Evolutionary conservation across 2,113 vertebrate genomes (phyloP), one percentile per base, ranked within the genome.

Genomic region (Copsychus sechellarum): DNA sequence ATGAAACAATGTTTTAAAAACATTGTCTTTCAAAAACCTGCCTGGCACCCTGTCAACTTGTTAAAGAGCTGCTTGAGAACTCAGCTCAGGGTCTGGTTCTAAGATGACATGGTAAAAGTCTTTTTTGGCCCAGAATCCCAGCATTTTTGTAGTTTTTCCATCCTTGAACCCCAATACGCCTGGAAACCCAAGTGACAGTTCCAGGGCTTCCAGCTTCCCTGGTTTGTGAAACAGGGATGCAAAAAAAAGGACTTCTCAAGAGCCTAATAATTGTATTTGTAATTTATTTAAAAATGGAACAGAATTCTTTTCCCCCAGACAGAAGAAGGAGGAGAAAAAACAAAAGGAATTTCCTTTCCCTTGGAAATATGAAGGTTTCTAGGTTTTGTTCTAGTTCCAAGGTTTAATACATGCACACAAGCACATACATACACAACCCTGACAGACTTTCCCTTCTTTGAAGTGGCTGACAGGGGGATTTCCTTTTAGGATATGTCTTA

Each of bases 401-500:
- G 38, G 64, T 87, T 95, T 81, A 85, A 76, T 29, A 66, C 22
- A 70, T 2, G 1, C 34, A 77, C 60, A 83, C 33, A 76, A 79
- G 31, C 20, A n/a, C 90, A 76, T 12, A 13, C 65, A 81, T 53
- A 76, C 71, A 90, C 34, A 92, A n/a, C 38, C 79, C 50, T 45
- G 79, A 25, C 84, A 81, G 87, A 74, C 50, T 48, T 92, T 96
- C 42, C 71, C 67, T 23, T 0, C 94, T 97, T 96, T 97, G 96
- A 95, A 95, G 76, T 90, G 76, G 6, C 80, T 90, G 92, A 96
- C 42, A 64, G 73, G 38, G 74, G 82, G 58, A 94, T 93, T 96
- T 97, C 96, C 95, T 96, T 72, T 94, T 90, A 92, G 82, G 82
- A 92, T 95, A 83, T 92, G 38, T 84, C 64, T 88, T 88, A 51